Conservation (phyloP, 2,113 vertebrate genomes). For the Laticauda laticaudata region DNA sequence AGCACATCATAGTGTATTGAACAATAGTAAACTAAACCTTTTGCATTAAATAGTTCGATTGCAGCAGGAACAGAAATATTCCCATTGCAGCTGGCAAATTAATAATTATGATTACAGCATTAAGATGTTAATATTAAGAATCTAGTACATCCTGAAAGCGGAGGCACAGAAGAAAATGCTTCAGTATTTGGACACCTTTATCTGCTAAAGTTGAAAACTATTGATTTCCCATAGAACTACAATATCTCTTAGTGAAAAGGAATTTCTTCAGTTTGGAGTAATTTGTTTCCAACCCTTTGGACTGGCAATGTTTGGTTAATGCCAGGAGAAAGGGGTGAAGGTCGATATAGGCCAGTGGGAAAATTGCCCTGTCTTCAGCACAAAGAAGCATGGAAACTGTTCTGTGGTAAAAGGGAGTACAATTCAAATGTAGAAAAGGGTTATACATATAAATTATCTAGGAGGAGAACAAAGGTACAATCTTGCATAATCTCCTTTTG, state of each 20-base stretch:
- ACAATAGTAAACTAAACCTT: neutral
- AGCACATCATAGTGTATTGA: neutral
- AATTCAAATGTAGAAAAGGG: neutral
- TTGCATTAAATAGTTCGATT: neutral
- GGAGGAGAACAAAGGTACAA: neutral
- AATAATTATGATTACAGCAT: neutral
- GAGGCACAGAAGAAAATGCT: neutral
- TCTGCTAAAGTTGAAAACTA: neutral
- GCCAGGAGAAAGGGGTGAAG: neutral
- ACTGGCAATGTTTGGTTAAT: neutral
- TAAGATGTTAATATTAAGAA: no score
- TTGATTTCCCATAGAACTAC: neutral
- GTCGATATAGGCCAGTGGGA: neutral
- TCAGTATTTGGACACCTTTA: neutral
- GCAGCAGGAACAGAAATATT: neutral
- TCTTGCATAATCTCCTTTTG: neutral
- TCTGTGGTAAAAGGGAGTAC: neutral
- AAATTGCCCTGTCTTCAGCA: neutral
- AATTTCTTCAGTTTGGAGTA: neutral
- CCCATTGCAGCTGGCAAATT: neutral
- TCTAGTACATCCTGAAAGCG: neutral
- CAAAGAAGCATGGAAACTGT: neutral
- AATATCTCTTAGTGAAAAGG: neutral
- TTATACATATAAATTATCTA: neutral
- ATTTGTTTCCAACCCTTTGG: neutral